Conservation (phyloP, 2,888 invertebrate species). For the Petrolisthes cinctipes region DNA sequence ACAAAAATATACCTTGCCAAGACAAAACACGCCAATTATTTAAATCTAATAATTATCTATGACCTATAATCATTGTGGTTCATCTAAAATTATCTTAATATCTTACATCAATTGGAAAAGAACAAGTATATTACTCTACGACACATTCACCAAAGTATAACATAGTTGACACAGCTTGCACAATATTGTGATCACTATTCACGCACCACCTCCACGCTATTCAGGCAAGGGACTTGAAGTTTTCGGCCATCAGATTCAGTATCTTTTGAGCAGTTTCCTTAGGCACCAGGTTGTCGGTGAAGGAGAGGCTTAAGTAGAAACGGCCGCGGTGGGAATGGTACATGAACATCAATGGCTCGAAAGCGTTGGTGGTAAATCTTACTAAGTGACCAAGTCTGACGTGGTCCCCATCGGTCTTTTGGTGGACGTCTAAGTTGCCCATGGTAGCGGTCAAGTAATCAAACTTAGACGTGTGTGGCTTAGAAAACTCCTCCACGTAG, state of each 20-base stretch:
- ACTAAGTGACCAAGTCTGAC: not conserved
- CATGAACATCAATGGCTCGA: not conserved
- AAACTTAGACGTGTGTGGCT: not conserved
- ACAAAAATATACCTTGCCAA: too few relatives aligned
- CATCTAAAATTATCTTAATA: too few relatives aligned
- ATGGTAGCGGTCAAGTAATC: not conserved
- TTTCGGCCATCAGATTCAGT: not conserved
- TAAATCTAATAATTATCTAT: too few relatives aligned
- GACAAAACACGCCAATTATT: too few relatives aligned
- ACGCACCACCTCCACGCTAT: too few relatives aligned
- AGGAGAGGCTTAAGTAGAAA: not conserved
- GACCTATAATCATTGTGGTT: too few relatives aligned
- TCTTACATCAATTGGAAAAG: too few relatives aligned
- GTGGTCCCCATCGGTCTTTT: not conserved
- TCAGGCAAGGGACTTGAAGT: not conserved
- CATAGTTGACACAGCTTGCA: too few relatives aligned
- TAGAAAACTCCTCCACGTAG: not conserved
- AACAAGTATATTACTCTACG: too few relatives aligned
- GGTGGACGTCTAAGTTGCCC: not conserved
- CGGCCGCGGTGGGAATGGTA: not conserved
- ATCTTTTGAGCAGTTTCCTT: not conserved
- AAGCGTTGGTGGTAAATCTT: not conserved
- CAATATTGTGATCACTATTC: too few relatives aligned
- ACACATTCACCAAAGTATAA: too few relatives aligned
- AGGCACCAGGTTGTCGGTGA: not conserved